Percentiles rank a stretch among this genome's conserved stretches.
Conservation (phyloP, 2,888 invertebrate genomes). For the Cristatella mucedo region DNA sequence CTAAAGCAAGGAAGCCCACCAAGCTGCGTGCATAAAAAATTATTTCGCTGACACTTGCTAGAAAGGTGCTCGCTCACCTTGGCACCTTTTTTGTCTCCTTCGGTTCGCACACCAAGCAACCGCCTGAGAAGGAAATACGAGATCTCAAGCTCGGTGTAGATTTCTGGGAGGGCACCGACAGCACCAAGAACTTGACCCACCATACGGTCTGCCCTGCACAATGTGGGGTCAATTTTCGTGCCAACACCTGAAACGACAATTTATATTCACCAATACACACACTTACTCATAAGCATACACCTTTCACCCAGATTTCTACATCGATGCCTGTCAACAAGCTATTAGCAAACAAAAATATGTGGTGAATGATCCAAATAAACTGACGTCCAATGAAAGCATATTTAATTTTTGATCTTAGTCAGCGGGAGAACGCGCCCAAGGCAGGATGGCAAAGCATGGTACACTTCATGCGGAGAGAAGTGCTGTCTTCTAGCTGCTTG, state of each 20-base stretch:
- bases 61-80: conserved; percentile 55
- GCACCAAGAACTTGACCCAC: conserved; percentile 95
- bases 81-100: conserved; percentile 96
- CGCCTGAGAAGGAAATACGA: conserved; percentile 90
- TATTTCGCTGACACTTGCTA: no score
- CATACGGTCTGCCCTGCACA: conserved; percentile 92
- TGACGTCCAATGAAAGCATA: no score
- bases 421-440: no score
- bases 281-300: no score
- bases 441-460: no score
- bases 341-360: background rate
- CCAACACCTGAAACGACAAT: conserved; percentile 55
- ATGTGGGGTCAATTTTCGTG: conserved; percentile 93
- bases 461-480: no score
- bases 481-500: no score
- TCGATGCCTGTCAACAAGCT: background rate
- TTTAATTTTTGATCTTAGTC: no score
- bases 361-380: no score
- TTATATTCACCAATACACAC: no score
- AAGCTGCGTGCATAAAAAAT: no score
- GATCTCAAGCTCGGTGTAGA: conserved; percentile 93
- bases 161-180: conserved; percentile 85
- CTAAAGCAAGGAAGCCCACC: no score
- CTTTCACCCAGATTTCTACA: conserved; percentile 4
- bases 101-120: conserved; percentile 86